Evolutionary conservation across 2,113 vertebrate species (phyloP).

Genomic region (Strigops habroptila): DNA sequence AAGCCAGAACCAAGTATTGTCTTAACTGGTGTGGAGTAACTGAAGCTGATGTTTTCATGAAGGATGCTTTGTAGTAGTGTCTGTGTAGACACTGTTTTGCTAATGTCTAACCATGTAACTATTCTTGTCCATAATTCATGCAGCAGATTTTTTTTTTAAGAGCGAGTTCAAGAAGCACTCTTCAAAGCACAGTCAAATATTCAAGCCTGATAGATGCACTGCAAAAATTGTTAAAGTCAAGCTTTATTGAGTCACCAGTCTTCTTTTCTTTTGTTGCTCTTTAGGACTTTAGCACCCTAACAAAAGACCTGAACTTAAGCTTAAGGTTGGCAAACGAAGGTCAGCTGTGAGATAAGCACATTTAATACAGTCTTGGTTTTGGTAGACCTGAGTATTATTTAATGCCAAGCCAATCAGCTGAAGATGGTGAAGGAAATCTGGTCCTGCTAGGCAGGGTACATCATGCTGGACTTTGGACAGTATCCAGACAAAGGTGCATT

Average conservation of each 20-base stretch:
- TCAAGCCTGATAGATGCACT: background rate
- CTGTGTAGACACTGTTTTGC: background rate
- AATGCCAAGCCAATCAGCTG: background rate
- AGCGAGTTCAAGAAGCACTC: background rate
- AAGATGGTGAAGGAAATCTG: background rate
- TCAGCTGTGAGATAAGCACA: background rate
- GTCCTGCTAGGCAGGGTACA: background rate
- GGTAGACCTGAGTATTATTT: background rate
- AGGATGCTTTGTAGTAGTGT: background rate
- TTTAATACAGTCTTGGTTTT: background rate
- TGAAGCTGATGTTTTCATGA: background rate
- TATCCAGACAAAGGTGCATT: background rate
- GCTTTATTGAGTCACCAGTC: background rate
- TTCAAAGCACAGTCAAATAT: background rate
- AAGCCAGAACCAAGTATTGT: background rate
- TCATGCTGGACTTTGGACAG: fast-evolving
- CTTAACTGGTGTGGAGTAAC: background rate
- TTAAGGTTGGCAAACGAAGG: background rate
- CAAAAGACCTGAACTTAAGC: background rate
- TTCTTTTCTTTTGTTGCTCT: background rate
- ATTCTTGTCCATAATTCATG: background rate
- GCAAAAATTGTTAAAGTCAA: background rate
- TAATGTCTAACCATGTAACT: background rate
- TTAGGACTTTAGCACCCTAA: background rate
- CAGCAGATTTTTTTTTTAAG: background rate